Conservation (phyloP, 2,113 vertebrate genomes). For the Cyphomyrus discorhynchus region DNA sequence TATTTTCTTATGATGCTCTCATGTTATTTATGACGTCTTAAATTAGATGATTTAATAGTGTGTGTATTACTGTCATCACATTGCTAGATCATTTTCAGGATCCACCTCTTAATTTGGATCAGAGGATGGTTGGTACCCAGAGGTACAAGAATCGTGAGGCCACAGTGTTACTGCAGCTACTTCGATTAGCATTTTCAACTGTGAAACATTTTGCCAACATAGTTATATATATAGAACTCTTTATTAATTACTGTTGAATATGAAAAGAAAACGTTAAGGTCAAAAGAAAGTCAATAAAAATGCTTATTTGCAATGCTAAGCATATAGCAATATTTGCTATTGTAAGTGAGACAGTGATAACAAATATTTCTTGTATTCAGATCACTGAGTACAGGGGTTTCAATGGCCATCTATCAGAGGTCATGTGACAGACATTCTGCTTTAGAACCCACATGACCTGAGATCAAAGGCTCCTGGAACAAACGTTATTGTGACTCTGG, state of each 20-base stretch:
- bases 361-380: not conserved
- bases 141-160: not conserved
- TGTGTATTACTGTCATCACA: not conserved
- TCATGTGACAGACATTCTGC: conserved; percentile 7
- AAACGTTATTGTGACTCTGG: conserved; percentile 18
- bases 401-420: conserved; percentile 7
- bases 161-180: not conserved
- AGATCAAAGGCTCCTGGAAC: not conserved
- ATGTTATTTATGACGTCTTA: not conserved
- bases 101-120: not conserved
- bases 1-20: not conserved
- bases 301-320: conserved; percentile 12
- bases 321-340: conserved; percentile 24
- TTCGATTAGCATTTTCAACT: not conserved
- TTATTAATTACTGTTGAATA: not conserved
- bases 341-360: conserved; percentile 25
- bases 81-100: not conserved
- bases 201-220: not conserved
- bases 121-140: not conserved
- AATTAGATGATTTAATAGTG: not conserved
- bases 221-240: not conserved
- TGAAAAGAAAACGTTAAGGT: conserved; percentile 18
- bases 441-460: not conserved
- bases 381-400: not conserved
- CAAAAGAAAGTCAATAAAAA: conserved; percentile 17